Evolutionary conservation across 2,888 invertebrate genomes (phyloP).

Genomic region (Drosophila falleni): DNA sequence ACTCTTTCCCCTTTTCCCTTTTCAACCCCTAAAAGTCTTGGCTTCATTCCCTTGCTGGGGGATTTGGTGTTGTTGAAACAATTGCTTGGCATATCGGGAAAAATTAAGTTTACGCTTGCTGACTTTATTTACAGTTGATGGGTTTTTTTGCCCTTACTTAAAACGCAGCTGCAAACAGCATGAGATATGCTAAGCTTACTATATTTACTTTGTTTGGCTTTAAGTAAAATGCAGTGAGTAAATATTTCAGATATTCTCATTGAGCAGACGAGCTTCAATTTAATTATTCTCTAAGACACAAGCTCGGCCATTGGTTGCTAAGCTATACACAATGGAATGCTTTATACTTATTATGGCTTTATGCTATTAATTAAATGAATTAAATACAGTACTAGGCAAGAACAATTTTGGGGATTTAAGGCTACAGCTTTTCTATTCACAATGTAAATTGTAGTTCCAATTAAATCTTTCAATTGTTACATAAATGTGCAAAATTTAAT

Average conservation of each 20-base stretch:
- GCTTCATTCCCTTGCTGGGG: neutral
- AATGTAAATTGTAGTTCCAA: neutral
- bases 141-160: constrained; percentile 18
- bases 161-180: constrained; percentile 8
- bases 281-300: constrained; percentile 2
- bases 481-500: neutral
- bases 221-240: constrained; percentile 26
- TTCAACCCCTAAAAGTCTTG: too few relatives aligned
- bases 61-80: constrained; percentile 46
- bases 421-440: neutral
- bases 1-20: neutral
- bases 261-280: constrained; percentile 2
- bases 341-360: neutral
- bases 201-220: constrained; percentile 35
- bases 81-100: constrained; percentile 65
- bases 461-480: neutral
- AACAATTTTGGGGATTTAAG: neutral
- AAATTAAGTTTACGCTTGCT: constrained; percentile 76
- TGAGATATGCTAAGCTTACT: constrained; percentile 35
- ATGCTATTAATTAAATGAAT: constrained; percentile 1
- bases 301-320: neutral
- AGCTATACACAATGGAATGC: neutral
- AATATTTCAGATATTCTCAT: constrained; percentile 27
- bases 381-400: neutral
- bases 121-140: constrained; percentile 66